phyloP scores from a whole-genome alignment of 2,113 vertebrate genomes.

The Pantherophis guttatus region DNA sequence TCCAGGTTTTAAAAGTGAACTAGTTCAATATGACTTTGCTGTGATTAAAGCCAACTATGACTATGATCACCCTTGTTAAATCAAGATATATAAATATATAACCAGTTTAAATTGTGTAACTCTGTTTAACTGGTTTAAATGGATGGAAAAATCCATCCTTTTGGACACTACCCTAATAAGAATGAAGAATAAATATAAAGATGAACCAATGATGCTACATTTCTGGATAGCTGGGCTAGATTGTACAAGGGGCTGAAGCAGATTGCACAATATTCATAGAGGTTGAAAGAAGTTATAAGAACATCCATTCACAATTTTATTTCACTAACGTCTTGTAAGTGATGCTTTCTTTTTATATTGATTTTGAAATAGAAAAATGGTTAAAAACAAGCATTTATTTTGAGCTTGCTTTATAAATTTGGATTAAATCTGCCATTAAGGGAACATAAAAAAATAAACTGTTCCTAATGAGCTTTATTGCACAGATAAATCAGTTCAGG shows the following conservation, averaged over 20 bases:
- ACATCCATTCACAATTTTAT: neutral
- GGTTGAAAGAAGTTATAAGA: neutral
- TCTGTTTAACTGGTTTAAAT: neutral
- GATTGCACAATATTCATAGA: conserved; percentile 4
- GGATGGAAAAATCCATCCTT: neutral
- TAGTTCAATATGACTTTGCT: neutral
- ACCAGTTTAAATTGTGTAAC: neutral
- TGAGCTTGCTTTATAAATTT: neutral
- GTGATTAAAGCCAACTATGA: neutral
- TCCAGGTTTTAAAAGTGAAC: neutral
- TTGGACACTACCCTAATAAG: neutral
- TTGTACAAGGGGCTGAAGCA: neutral
- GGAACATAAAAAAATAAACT: neutral
- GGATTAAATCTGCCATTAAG: neutral
- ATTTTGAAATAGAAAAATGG: neutral
- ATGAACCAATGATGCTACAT: neutral
- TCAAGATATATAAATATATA: neutral
- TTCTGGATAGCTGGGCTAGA: neutral
- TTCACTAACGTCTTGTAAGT: neutral
- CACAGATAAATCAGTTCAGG: neutral
- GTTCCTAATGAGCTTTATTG: neutral
- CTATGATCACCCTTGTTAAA: neutral
- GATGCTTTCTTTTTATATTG: neutral
- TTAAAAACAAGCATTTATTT: neutral
- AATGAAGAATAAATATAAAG: neutral